Conservation (phyloP, 1,140 invertebrate species). For the Bombyx mori region ASM3026992v2 NC_085111.1:7370501-7371000, state of each 20-base stretch:
- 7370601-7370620: background rate
- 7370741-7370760: background rate
- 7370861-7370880: too few relatives aligned
- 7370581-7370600: background rate
- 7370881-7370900: too few relatives aligned
- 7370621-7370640: slow-evolving; percentile 3
- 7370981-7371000: too few relatives aligned
- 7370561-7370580: slow-evolving; percentile 1
- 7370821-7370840: too few relatives aligned
- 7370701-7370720: background rate
- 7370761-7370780: slow-evolving; percentile 1
- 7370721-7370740: slow-evolving; percentile 3
- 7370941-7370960: too few relatives aligned
- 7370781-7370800: background rate
- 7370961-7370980: too few relatives aligned
- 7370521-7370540: too few relatives aligned
- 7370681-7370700: background rate
- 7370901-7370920: too few relatives aligned
- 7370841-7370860: too few relatives aligned
- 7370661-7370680: background rate
- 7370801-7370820: too few relatives aligned
- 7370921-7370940: too few relatives aligned
- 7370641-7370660: background rate
- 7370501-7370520: slow-evolving; percentile 3
- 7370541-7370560: background rate